These are phyloP conservation scores for Adela reaumurella DNA, from an alignment of 2,888 invertebrate genomes.

Conservation along the genomic window DNA sequence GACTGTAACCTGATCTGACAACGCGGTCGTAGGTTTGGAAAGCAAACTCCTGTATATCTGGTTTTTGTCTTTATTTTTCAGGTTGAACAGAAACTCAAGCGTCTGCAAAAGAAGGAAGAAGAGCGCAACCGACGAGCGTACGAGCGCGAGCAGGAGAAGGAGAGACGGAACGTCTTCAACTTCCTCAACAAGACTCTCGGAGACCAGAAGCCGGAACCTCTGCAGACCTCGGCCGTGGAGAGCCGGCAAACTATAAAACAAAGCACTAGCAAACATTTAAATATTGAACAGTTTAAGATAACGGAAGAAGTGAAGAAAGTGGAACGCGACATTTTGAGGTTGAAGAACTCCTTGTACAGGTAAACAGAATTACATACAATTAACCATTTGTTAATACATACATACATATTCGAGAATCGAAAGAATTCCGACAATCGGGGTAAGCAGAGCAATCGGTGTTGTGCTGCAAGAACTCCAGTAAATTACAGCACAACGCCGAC, in stretches of 20 bases:
- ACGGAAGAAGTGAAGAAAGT: constrained; percentile 67
- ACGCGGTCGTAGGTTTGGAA: too few relatives aligned
- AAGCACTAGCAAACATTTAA: constrained; percentile 63
- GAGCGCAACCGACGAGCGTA: constrained; percentile 61
- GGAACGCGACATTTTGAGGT: constrained; percentile 62
- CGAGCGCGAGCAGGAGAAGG: constrained; percentile 57
- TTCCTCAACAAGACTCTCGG: constrained; percentile 68
- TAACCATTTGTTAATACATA: too few relatives aligned
- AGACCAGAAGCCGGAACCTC: constrained; percentile 21
- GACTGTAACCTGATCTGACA: too few relatives aligned
- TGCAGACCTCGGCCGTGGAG: constrained; percentile 13
- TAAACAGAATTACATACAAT: too few relatives aligned
- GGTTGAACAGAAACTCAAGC: constrained; percentile 65
- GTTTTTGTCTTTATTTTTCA: constrained; percentile 17
- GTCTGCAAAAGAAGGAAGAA: constrained; percentile 62
- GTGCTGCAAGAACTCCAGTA: too few relatives aligned
- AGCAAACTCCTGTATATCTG: too few relatives aligned
- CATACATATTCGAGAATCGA: too few relatives aligned
- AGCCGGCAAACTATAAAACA: constrained; percentile 35
- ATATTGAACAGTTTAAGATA: constrained; percentile 69
- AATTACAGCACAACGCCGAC: too few relatives aligned
- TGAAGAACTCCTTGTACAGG: constrained; percentile 32
- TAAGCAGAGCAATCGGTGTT: too few relatives aligned
- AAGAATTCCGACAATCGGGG: too few relatives aligned
- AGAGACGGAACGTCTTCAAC: constrained; percentile 68